Conservation (phyloP, 1,140 invertebrate species). For the Bombus turneri region DNA sequence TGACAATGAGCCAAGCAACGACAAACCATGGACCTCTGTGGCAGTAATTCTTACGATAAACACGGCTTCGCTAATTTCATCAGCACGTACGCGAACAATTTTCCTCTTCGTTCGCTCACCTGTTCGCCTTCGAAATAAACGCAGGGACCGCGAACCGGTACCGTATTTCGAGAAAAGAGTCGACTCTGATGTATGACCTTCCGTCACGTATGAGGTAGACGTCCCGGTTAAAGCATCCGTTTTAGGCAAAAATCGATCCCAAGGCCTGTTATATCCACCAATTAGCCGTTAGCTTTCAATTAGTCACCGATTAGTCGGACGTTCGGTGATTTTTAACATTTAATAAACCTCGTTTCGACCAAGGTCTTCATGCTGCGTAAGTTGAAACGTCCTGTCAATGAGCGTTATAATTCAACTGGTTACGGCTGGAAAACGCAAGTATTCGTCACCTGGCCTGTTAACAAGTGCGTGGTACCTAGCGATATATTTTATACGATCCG, state of each 20-base stretch:
- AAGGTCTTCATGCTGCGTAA: background rate
- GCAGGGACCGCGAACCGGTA: background rate
- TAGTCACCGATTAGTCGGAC: conserved; percentile 25
- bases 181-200: background rate
- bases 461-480: background rate
- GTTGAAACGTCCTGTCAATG: background rate
- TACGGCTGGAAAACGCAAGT: background rate
- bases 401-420: conserved; percentile 1
- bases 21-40: conserved; percentile 5
- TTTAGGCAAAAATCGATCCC: conserved; percentile 24
- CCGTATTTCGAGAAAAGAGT: conserved; percentile 15
- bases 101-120: conserved; percentile 2
- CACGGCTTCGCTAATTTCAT: conserved; percentile 55
- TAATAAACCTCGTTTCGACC: conserved; percentile 24
- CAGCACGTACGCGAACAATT: conserved; percentile 35
- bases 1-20: background rate
- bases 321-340: conserved; percentile 10
- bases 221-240: conserved; percentile 13
- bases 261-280: background rate
- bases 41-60: conserved; percentile 58
- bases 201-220: conserved; percentile 9
- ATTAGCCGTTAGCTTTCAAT: conserved; percentile 36
- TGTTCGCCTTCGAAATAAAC: conserved; percentile 27
- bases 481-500: background rate
- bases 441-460: background rate